A percentile compares a stretch with the other conserved stretches of the same genome.
Evolutionary conservation across 2,113 vertebrate species (phyloP).

Genomic region (Rynchops niger): DNA sequence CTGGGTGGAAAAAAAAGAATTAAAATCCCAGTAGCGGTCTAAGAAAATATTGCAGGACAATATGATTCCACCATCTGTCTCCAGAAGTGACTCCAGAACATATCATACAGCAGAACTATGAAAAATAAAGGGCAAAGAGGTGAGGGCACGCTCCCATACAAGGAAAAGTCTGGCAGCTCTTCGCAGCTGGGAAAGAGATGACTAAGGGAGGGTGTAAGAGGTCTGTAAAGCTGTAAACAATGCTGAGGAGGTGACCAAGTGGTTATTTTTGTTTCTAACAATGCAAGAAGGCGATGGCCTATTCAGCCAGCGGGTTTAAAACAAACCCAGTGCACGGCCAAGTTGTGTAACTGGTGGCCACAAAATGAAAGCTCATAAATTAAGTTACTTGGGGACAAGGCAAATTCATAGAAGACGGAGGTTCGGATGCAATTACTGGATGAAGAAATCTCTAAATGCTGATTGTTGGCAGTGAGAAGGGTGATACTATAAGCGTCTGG

Average conservation of each 20-base stretch:
- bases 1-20: fast-evolving
- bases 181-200: not conserved
- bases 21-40: not conserved
- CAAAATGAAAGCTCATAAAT: not conserved
- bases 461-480: not conserved
- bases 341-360: not conserved
- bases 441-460: not conserved
- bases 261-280: not conserved
- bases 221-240: not conserved
- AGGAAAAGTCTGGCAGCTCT: not conserved
- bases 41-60: not conserved
- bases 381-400: not conserved
- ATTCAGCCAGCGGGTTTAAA: not conserved
- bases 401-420: not conserved
- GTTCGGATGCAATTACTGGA: fast-evolving
- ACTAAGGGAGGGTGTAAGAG: not conserved
- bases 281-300: not conserved
- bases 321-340: not conserved
- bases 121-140: not conserved
- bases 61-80: not conserved
- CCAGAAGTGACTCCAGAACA: not conserved
- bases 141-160: not conserved
- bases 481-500: not conserved
- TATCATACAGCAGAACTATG: fast-evolving
- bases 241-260: not conserved